Evolutionary conservation across 2,888 invertebrate species (phyloP).

Genomic region (Criorhina ranunculi): DNA sequence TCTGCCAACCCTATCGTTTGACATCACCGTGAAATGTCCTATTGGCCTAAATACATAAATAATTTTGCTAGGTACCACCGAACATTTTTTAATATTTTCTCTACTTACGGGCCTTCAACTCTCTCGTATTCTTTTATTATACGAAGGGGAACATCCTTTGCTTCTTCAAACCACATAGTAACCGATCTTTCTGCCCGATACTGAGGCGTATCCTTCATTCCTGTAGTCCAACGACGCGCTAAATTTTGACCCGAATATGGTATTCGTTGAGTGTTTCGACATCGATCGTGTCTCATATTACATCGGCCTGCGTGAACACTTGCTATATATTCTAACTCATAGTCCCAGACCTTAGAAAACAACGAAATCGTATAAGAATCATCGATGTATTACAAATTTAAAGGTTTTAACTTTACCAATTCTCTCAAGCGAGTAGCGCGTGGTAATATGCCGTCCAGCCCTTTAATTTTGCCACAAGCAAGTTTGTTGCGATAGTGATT

Average conservation of each 20-base stretch:
- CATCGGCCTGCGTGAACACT: conserved; percentile 41
- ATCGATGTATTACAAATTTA: background rate
- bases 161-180: conserved; percentile 44
- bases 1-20: conserved; percentile 49
- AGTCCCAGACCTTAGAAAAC: conserved; percentile 52
- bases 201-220: background rate
- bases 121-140: background rate
- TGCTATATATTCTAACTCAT: conserved; percentile 66
- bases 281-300: conserved; percentile 51
- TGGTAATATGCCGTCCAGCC: conserved; percentile 8
- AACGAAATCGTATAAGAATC: background rate
- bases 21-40: conserved; percentile 62
- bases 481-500: conserved; percentile 58
- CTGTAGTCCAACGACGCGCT: conserved; percentile 25
- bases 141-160: background rate
- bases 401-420: conserved; percentile 16
- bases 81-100: background rate
- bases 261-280: conserved; percentile 49
- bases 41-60: conserved; percentile 30
- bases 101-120: background rate
- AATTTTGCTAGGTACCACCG: too few species aligned
- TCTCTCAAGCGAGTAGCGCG: conserved; percentile 47
- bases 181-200: background rate
- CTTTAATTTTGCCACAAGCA: conserved; percentile 49
- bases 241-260: conserved; percentile 55